phyloP scores from a whole-genome alignment of 2,113 vertebrate genomes.

The Phocoena sinus region DNA sequence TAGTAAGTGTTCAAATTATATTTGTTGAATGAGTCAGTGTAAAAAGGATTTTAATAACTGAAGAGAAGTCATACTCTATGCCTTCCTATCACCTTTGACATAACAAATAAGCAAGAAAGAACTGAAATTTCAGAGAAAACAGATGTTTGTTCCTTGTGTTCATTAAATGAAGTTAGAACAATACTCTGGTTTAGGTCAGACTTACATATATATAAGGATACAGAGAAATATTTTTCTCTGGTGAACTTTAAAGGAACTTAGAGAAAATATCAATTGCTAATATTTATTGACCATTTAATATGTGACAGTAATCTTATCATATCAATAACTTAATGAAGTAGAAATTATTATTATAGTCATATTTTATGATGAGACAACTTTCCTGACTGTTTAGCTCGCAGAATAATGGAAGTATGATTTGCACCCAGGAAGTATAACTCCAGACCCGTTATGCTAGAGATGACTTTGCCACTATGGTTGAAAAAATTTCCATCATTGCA shows the following conservation, averaged over 20 bases:
- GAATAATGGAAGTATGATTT: background rate
- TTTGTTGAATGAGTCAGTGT: background rate
- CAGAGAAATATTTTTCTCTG: background rate
- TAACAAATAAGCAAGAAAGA: background rate
- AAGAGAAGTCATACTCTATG: background rate
- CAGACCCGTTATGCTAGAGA: background rate
- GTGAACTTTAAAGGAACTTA: background rate
- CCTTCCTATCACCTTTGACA: background rate
- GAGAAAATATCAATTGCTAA: background rate
- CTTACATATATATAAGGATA: background rate
- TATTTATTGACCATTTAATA: background rate
- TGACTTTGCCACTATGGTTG: background rate
- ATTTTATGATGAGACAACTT: background rate
- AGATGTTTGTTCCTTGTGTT: background rate
- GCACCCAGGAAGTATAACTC: background rate
- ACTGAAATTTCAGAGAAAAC: background rate
- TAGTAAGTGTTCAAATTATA: background rate
- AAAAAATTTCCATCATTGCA: background rate
- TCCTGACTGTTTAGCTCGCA: background rate
- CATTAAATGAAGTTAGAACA: conserved; percentile 1
- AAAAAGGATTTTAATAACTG: background rate
- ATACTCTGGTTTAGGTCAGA: conserved; percentile 1
- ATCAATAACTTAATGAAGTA: background rate
- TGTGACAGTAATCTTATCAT: background rate
- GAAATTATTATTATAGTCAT: background rate